A percentile compares a stretch with the other conserved stretches of the same genome.
Conservation (phyloP, 2,797 vertebrate genomes). For the Mormyrops attenuatus region DNA sequence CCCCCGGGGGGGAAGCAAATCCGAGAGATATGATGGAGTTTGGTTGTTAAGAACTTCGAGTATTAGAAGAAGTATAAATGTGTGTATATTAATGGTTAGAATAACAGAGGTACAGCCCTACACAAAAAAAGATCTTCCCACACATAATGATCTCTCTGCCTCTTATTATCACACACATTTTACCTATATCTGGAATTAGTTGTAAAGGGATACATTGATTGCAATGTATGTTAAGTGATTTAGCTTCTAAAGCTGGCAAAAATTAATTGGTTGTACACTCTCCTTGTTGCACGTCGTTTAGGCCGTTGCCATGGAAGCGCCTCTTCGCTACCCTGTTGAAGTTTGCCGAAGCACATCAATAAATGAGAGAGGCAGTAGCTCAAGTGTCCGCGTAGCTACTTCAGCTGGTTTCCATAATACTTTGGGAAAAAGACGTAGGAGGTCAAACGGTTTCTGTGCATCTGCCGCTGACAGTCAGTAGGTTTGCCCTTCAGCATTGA, state of each 20-base stretch:
- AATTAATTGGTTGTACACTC: constrained; percentile 4
- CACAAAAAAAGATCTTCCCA: background rate
- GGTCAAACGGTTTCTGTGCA: constrained; percentile 31
- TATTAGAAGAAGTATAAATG: background rate
- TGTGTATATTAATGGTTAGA: background rate
- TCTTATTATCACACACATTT: background rate
- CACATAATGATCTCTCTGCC: background rate
- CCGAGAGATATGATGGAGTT: background rate
- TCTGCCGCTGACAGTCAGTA: constrained; percentile 40
- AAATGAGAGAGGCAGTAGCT: background rate
- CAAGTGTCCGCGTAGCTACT: background rate
- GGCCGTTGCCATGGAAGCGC: constrained; percentile 15
- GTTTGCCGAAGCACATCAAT: constrained; percentile 6
- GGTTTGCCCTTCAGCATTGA: constrained; percentile 40
- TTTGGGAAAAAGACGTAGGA: background rate
- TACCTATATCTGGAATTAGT: background rate
- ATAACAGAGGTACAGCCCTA: background rate
- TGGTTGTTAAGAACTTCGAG: background rate
- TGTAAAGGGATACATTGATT: background rate
- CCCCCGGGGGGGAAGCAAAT: background rate
- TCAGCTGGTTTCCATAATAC: background rate
- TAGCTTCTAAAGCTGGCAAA: background rate
- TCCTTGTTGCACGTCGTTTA: background rate
- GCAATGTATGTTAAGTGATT: constrained; percentile 2
- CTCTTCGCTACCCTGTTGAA: background rate